These are phyloP conservation scores for Erinaceus europaeus DNA, from an alignment of 2,113 vertebrate species.

Conservation along the genomic window DNA sequence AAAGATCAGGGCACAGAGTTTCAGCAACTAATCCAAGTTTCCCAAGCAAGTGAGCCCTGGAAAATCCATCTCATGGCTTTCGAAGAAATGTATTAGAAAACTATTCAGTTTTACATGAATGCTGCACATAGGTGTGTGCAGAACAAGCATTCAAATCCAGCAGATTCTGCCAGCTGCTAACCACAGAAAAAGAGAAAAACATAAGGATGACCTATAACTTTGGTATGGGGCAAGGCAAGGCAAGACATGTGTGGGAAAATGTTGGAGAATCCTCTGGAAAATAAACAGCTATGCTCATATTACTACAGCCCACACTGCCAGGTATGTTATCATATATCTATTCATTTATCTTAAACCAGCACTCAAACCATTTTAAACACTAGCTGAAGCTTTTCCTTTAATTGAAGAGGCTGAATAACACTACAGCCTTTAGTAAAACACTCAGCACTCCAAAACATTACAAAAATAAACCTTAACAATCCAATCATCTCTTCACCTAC, in stretches of 20 bases:
- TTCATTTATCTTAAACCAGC: background rate
- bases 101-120: background rate
- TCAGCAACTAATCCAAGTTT: slow-evolving; percentile 30
- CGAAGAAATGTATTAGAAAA: background rate
- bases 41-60: slow-evolving; percentile 3
- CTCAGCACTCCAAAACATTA: background rate
- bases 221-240: background rate
- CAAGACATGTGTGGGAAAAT: background rate
- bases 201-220: background rate
- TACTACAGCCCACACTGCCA: background rate
- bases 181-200: fast-evolving
- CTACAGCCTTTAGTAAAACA: slow-evolving; percentile 22
- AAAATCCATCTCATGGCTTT: background rate
- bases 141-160: background rate
- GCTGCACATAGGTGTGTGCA: fast-evolving
- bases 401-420: background rate
- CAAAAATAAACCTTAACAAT: slow-evolving; percentile 25
- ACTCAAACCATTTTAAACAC: slow-evolving; percentile 26
- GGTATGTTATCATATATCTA: background rate
- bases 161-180: background rate
- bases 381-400: background rate
- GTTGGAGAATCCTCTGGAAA: background rate
- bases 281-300: background rate
- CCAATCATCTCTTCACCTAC: background rate
- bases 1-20: slow-evolving; percentile 39